Evolutionary conservation across 2,797 vertebrate genomes (phyloP).

Genomic region (Kryptopterus vitreolus): DNA sequence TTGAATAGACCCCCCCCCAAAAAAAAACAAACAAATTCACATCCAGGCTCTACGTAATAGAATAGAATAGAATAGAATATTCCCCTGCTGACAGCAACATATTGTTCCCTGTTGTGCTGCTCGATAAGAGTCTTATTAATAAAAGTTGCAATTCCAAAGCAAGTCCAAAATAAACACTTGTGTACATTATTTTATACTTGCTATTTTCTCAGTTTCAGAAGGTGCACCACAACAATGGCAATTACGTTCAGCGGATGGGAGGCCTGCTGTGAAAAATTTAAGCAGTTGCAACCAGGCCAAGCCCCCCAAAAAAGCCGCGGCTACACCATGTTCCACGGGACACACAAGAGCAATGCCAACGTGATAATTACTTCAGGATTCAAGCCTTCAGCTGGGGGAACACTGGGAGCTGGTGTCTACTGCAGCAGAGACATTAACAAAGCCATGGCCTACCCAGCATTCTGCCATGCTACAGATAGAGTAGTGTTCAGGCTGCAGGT

Average conservation of each 20-base stretch:
- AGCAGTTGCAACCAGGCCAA: constrained; percentile 57
- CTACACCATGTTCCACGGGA: constrained; percentile 63
- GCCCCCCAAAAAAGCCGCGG: constrained; percentile 50
- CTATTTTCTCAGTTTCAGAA: not conserved
- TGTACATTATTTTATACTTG: not conserved
- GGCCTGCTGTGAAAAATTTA: constrained; percentile 45
- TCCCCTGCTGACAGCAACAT: not conserved
- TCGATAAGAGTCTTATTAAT: not conserved
- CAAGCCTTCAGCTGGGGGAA: constrained; percentile 52
- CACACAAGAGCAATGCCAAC: constrained; percentile 45
- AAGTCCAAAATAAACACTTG: not conserved
- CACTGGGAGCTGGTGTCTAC: constrained; percentile 59
- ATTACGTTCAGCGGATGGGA: constrained; percentile 58
- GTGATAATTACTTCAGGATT: constrained; percentile 58
- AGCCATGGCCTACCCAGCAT: constrained; percentile 52
- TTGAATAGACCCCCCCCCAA: too few relatives aligned
- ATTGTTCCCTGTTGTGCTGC: not conserved
- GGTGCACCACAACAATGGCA: constrained; percentile 43
- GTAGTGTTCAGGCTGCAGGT: constrained; percentile 57
- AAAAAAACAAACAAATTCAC: too few relatives aligned
- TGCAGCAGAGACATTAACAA: constrained; percentile 61
- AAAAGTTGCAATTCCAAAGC: not conserved
- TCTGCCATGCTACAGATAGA: constrained; percentile 42
- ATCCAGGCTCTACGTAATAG: not conserved
- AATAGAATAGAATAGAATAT: too few relatives aligned